Evolutionary conservation across 2,797 vertebrate genomes (phyloP), one percentile per base, ranked within the genome.

Genomic region (Gallinago stenura): DNA sequence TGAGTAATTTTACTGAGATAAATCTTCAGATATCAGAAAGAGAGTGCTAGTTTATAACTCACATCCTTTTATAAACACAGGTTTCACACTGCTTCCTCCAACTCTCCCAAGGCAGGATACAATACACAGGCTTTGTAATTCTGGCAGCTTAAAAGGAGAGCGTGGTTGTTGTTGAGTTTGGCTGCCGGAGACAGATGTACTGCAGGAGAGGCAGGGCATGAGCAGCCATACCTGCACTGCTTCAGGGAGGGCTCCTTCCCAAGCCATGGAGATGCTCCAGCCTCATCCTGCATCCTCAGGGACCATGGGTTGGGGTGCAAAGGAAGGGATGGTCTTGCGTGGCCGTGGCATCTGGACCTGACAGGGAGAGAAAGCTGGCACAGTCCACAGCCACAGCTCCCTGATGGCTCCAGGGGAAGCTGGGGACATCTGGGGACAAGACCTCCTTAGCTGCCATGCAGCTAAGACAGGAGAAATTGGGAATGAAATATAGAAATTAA

Each of bases 61-160:
- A 83, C 66, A 92, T 91, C 83, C 70, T 91, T 95, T 83, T 87
- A 90, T 93, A 95, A 95, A 96, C 90, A 92, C 1, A 2, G 51
- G 16, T 54, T 88, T 91, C 84, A 69, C 33, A 28, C 62, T 80
- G 61, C 76, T 95, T 97, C 93, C 95, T 95, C 69, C 77, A 91
- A 6, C 76, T 80, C 65, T 91, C 61, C 69, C 62, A 41, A 92
- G 66, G 93, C 83, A 93, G 86, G 79, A 92, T 81, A 87, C 81
- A 85, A 35, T 20, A 53, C 25, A 37, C 66, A 82, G 83, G 73
- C 73, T 87, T 75, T 73, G 57, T 43, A 57, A 85, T 10, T 21
- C 75, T 16, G 12, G 64, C 57, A 77, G 87, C 61, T 66, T 57
- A 60, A 57, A 28, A 77, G 60, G 9, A 58, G 68, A 87, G 35